These are phyloP conservation scores for Nebria brevicollis DNA, from an alignment of 2,888 invertebrate genomes.

Conservation along the genomic window DNA sequence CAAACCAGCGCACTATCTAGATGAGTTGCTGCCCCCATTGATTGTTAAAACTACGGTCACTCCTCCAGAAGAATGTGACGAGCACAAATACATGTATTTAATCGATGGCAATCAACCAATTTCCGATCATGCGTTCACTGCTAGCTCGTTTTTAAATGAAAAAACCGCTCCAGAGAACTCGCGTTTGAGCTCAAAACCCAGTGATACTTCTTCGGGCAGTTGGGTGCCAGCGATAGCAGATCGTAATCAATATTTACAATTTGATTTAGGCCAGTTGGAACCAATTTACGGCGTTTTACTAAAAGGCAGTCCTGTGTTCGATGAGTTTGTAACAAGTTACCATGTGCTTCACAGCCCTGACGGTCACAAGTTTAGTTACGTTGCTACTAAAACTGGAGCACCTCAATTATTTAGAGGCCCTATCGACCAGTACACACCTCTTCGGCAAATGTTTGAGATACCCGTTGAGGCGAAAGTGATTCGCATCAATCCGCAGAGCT, in stretches of 20 bases:
- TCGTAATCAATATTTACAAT: constrained; percentile 75
- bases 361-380: constrained; percentile 69
- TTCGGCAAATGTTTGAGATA: constrained; percentile 72
- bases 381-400: constrained; percentile 57
- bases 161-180: constrained; percentile 67
- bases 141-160: constrained; percentile 67
- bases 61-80: constrained; percentile 64
- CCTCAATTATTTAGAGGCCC: constrained; percentile 78
- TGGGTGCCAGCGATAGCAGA: constrained; percentile 76
- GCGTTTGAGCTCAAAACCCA: constrained; percentile 62
- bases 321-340: constrained; percentile 83
- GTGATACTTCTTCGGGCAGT: constrained; percentile 65
- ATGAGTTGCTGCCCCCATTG: not conserved
- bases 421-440: constrained; percentile 67
- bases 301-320: constrained; percentile 75
- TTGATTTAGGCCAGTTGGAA: constrained; percentile 68
- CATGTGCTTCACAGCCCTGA: constrained; percentile 77
- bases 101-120: constrained; percentile 58
- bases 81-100: constrained; percentile 58
- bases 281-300: constrained; percentile 79
- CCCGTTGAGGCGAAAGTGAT: constrained; percentile 81
- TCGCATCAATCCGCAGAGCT: constrained; percentile 77
- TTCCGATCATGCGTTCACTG: constrained; percentile 67
- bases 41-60: constrained; percentile 54
- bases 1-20: not conserved